A percentile compares a stretch with the other conserved stretches of the same genome.
These are phyloP conservation scores for Dendroctonus valens DNA, from an alignment of 1,140 invertebrate genomes.

Conservation along the genomic window DNA sequence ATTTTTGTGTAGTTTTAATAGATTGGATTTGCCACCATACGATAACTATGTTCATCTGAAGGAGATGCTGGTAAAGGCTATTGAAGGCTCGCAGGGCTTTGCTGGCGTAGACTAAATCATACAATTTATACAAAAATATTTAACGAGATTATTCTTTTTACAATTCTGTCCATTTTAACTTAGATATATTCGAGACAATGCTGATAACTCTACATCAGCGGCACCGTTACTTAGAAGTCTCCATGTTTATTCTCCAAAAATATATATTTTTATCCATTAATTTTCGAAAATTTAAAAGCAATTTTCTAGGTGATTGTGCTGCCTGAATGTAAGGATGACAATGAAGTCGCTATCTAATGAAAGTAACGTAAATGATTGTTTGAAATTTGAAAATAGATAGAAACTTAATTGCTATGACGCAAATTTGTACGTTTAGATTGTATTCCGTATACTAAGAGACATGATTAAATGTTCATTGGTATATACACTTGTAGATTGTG, in stretches of 20 bases:
- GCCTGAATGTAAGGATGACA: neutral
- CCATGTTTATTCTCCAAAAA: neutral
- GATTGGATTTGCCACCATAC: constrained; percentile 95
- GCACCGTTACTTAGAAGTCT: neutral
- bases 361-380: neutral
- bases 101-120: constrained; percentile 88
- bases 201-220: constrained; percentile 3
- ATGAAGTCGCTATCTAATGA: neutral
- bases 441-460: constrained; percentile 23
- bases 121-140: constrained; percentile 14
- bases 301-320: neutral
- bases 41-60: constrained; percentile 92
- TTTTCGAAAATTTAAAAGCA: constrained; percentile 1
- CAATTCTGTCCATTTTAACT: constrained; percentile 40
- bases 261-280: no score
- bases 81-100: constrained; percentile 97
- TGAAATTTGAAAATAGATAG: neutral
- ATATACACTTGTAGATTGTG: constrained; percentile 33
- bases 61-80: constrained; percentile 94
- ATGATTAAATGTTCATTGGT: constrained; percentile 4
- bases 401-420: neutral
- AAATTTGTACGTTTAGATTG: constrained; percentile 2
- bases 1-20: constrained; percentile 85
- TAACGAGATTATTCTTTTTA: constrained; percentile 29
- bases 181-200: constrained; percentile 14